A percentile compares a stretch with the other conserved stretches of the same genome.
Conservation (phyloP, 2,113 vertebrate genomes). For the Pampusana beccarii region DNA sequence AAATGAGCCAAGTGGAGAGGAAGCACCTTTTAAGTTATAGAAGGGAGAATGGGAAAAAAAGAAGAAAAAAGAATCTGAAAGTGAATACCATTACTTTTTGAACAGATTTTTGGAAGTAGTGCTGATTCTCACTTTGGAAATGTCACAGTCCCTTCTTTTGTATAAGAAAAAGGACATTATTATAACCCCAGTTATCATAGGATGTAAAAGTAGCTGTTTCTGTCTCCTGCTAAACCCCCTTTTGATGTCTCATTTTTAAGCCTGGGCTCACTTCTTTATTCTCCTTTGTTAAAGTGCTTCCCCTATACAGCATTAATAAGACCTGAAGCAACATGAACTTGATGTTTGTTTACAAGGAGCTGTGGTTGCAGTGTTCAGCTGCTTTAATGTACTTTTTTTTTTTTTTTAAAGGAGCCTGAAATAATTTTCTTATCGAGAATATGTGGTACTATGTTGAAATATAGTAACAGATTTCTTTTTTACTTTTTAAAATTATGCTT, state of each 20-base stretch:
- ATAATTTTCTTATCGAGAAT: background rate
- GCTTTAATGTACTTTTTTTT: background rate
- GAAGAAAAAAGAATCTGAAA: background rate
- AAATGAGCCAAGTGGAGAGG: background rate
- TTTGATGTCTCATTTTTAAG: conserved; percentile 6
- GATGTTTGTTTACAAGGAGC: background rate
- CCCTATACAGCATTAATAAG: background rate
- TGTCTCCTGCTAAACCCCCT: background rate
- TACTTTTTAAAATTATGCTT: background rate
- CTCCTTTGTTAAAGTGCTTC: background rate
- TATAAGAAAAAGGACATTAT: background rate
- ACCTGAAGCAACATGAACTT: background rate
- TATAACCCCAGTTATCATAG: background rate
- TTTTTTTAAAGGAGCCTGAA: background rate
- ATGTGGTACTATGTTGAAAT: background rate
- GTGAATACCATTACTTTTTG: background rate
- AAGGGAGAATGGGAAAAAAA: background rate
- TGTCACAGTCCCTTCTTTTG: background rate
- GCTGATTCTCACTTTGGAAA: background rate
- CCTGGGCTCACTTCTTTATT: conserved; percentile 15
- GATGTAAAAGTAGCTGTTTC: background rate
- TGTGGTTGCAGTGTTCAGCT: background rate
- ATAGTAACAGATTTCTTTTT: background rate
- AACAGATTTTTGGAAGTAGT: background rate
- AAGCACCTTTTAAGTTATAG: background rate